phyloP scores from a whole-genome alignment of 2,797 vertebrate species.

The Takifugu rubripes region DNA sequence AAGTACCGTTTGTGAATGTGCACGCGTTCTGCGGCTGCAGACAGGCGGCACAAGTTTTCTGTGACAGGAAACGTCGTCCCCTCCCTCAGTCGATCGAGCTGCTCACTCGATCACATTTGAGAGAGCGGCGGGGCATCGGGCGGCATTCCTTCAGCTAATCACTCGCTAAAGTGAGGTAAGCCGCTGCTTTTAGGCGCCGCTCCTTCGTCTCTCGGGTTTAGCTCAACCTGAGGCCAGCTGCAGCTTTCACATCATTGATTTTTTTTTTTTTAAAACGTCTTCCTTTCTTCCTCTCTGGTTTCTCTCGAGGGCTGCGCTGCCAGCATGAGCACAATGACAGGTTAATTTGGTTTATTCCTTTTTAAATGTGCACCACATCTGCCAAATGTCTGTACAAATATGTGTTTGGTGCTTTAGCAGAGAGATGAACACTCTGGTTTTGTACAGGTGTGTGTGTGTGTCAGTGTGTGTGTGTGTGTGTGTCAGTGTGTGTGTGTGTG shows the following conservation, averaged over 20 bases:
- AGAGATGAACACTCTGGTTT: no score
- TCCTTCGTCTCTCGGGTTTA: constrained; percentile 7
- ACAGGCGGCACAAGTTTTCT: constrained; percentile 23
- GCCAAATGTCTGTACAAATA: background rate
- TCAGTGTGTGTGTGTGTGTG: constrained; percentile 12
- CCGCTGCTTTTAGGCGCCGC: constrained; percentile 30
- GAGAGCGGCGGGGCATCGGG: constrained; percentile 26
- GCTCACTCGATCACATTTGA: constrained; percentile 30
- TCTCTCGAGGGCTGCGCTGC: constrained; percentile 3
- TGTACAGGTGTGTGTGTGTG: constrained; percentile 2
- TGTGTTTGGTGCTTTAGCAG: no score
- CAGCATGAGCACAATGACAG: background rate
- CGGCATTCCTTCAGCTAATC: constrained; percentile 11
- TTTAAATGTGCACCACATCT: constrained; percentile 1
- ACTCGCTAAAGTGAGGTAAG: constrained; percentile 55
- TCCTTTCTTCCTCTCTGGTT: background rate
- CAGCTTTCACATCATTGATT: background rate
- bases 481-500: constrained; percentile 15
- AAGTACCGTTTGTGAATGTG: no score
- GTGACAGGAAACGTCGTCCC: constrained; percentile 57
- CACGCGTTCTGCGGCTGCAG: constrained; percentile 38
- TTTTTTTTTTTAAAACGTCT: background rate
- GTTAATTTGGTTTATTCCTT: background rate
- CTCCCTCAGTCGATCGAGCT: constrained; percentile 30
- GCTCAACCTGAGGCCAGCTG: constrained; percentile 2